Evolutionary conservation across 2,113 vertebrate species (phyloP).

Genomic region (Barbus barbus): DNA sequence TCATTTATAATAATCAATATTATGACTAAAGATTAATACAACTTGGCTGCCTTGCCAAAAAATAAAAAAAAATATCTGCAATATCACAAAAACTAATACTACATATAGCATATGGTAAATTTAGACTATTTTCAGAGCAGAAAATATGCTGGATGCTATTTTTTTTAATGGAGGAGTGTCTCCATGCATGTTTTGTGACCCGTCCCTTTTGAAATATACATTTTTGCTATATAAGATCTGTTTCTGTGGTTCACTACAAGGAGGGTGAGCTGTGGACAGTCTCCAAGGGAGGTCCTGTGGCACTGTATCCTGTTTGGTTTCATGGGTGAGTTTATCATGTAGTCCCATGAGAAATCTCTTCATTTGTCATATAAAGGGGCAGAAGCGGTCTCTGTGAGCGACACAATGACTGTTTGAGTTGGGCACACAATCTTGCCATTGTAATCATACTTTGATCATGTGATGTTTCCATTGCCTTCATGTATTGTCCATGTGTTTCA

Average conservation of each 20-base stretch:
- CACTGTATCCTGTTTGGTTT: slow-evolving; percentile 78
- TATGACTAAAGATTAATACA: neutral
- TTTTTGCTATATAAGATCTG: neutral
- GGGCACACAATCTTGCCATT: slow-evolving; percentile 73
- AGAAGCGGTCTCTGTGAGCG: slow-evolving; percentile 64
- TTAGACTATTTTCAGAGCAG: slow-evolving; percentile 81
- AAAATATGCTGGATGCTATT: slow-evolving; percentile 83
- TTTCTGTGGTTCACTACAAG: slow-evolving; percentile 43
- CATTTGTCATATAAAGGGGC: slow-evolving; percentile 81
- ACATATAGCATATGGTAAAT: too few relatives aligned
- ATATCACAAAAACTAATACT: neutral
- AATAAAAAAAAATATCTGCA: neutral
- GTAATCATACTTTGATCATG: slow-evolving; percentile 73
- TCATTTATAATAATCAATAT: neutral
- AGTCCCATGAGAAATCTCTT: slow-evolving; percentile 81
- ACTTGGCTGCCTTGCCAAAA: too few relatives aligned
- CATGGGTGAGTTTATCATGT: slow-evolving; percentile 79
- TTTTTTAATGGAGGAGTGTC: slow-evolving; percentile 85
- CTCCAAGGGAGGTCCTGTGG: slow-evolving; percentile 62
- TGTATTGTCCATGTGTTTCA: slow-evolving; percentile 72
- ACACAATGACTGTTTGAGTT: slow-evolving; percentile 82
- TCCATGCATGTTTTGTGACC: slow-evolving; percentile 77
- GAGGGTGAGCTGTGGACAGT: neutral
- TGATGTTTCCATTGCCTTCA: slow-evolving; percentile 54
- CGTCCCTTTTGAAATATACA: slow-evolving; percentile 81